phyloP scores from a whole-genome alignment of 2,888 invertebrate species.

The Drosophila kambysellisi region DNA sequence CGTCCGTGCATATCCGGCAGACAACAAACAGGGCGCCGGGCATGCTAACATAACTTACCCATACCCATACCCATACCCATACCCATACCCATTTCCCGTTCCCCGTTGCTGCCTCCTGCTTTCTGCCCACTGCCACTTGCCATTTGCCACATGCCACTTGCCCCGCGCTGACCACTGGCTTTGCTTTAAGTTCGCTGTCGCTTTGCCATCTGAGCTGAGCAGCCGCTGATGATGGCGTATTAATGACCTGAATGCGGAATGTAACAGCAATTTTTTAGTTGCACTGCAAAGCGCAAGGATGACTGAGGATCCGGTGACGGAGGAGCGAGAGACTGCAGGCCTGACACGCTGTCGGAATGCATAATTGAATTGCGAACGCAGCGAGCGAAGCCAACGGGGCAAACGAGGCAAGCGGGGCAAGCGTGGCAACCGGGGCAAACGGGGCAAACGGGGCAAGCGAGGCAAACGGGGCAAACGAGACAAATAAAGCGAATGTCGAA shows the following conservation, averaged over 20 bases:
- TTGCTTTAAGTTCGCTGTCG: slow-evolving; percentile 9
- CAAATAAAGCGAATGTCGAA: slow-evolving; percentile 39
- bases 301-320: background rate
- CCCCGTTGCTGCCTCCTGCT: background rate
- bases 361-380: slow-evolving; percentile 73
- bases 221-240: slow-evolving; percentile 72
- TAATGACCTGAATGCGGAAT: slow-evolving; percentile 79
- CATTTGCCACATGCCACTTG: slow-evolving; percentile 21
- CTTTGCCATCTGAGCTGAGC: slow-evolving; percentile 10
- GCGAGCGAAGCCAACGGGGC: background rate
- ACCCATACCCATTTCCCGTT: background rate
- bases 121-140: slow-evolving; percentile 7
- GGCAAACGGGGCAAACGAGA: slow-evolving; percentile 9
- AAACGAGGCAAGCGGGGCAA: slow-evolving; percentile 8
- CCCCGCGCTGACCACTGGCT: slow-evolving; percentile 13
- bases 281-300: slow-evolving; percentile 30
- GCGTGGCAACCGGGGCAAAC: slow-evolving; percentile 18
- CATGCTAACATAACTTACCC: slow-evolving; percentile 39
- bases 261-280: slow-evolving; percentile 61
- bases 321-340: slow-evolving; percentile 20
- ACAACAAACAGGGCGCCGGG: slow-evolving; percentile 47
- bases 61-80: background rate
- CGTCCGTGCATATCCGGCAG: slow-evolving; percentile 67
- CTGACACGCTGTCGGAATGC: slow-evolving; percentile 69
- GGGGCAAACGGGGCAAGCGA: slow-evolving; percentile 25